phyloP scores from a whole-genome alignment of 2,797 vertebrate genomes.

The Chaunax sp. region DNA sequence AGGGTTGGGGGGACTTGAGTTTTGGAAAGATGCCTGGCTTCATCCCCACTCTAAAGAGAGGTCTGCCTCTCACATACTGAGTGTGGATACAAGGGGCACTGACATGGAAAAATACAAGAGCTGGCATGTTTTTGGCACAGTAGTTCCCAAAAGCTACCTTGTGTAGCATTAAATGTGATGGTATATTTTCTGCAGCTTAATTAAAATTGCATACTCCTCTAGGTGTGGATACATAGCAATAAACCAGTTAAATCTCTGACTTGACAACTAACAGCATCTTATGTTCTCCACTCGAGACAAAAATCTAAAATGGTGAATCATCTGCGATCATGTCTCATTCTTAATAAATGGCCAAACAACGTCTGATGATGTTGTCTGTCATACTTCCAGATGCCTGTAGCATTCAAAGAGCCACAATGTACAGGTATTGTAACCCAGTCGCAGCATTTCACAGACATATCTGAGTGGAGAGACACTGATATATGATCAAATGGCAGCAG shows the following conservation, averaged over 20 bases:
- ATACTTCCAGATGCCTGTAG: conserved; percentile 25
- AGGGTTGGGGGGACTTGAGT: conserved; percentile 54
- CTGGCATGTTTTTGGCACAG: conserved; percentile 72
- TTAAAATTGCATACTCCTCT: conserved; percentile 36
- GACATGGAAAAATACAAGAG: conserved; percentile 81
- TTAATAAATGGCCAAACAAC: conserved; percentile 47
- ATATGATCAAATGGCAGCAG: conserved; percentile 74
- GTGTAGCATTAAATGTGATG: conserved; percentile 49
- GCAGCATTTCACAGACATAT: conserved; percentile 55
- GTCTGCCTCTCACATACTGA: conserved; percentile 72
- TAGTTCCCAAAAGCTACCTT: conserved; percentile 59
- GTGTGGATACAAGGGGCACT: conserved; percentile 70
- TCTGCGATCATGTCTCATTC: conserved; percentile 49
- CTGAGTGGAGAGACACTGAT: conserved; percentile 67
- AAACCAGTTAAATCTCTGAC: conserved; percentile 21
- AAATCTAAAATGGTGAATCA: conserved; percentile 47
- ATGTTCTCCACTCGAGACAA: conserved; percentile 21
- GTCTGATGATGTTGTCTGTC: conserved; percentile 45
- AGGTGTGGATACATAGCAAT: not conserved
- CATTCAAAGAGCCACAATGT: conserved; percentile 47
- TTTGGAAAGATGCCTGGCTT: conserved; percentile 77
- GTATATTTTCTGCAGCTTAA: conserved; percentile 37
- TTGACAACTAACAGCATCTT: conserved; percentile 23
- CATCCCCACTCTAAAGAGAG: conserved; percentile 67
- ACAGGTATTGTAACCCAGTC: conserved; percentile 49